Base-by-base conservation (phyloP, 2,113 vertebrate genomes). In the Heloderma charlesbogerti region DNA sequence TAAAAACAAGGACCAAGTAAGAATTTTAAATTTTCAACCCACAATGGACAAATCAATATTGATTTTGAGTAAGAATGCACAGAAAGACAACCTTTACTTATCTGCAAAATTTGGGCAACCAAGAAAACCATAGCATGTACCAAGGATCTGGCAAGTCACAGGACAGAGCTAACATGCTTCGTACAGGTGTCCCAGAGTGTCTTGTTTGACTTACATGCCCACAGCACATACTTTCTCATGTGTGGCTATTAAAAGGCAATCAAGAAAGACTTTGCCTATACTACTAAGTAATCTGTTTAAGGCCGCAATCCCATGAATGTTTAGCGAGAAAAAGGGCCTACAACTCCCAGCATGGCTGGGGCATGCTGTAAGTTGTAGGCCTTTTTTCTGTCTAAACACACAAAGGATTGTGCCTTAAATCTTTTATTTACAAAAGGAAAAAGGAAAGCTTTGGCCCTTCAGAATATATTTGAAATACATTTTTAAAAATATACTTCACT, bases 21-120 rank as follows among this genome's bases (percentile, higher is more conserved):
- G 51, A 92, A 34, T 20, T 75, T 93, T 16, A n/a, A 60, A 0
- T 87, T 91, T 94, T 88, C 20, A 63, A 25, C 31, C 57, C 8
- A 40, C 91, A 90, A 54, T 60, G 45, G 45, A 13, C 22, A 79
- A 74, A 9, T 57, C n/a, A n/a, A n/a, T n/a, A n/a, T n/a, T n/a
- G n/a, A 63, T 89, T 82, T 88, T 13, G 20, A 1, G 87, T 80
- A 74, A 54, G 40, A 51, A 29, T 29, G 91, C 89, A 9, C 1
- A 0, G 0, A 2, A 18, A 81, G 10, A 63, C 1, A 87, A 88
- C 89, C 90, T 4, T 37, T 87, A 22, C 15, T 84, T 91, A 81
- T 45, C 27, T 90, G 13, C 7, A 37, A 74, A 74, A 74, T 74
- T 13, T 74, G 34, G 71, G 10, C 31, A 74, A 4, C 71, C 3